Conservation (phyloP, 2,888 invertebrate genomes). For the Cabera pusaria region DNA sequence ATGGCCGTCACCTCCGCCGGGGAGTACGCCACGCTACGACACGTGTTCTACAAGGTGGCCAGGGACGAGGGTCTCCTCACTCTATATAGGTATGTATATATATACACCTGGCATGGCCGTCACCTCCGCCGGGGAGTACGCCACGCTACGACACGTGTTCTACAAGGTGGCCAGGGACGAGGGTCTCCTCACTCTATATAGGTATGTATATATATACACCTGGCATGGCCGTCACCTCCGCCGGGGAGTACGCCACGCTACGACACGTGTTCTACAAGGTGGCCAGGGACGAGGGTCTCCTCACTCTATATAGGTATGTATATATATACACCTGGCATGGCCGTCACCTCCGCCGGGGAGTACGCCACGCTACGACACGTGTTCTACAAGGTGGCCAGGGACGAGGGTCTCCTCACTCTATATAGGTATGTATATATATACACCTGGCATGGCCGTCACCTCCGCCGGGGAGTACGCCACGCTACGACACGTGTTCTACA, state of each 20-base stretch:
- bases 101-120: constrained; percentile 98
- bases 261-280: constrained; percentile 87
- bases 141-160: constrained; percentile 84
- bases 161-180: constrained; percentile 89
- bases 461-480: too few species aligned
- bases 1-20: constrained; percentile 96
- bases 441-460: too few species aligned
- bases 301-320: constrained; percentile 86
- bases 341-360: too few species aligned
- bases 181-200: constrained; percentile 90
- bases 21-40: constrained; percentile 83
- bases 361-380: too few species aligned
- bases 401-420: too few species aligned
- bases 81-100: constrained; percentile 83
- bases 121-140: constrained; percentile 89
- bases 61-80: constrained; percentile 89
- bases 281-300: constrained; percentile 89
- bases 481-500: too few species aligned
- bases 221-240: constrained; percentile 98
- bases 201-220: constrained; percentile 41
- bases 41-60: constrained; percentile 88
- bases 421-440: too few species aligned
- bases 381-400: too few species aligned
- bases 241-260: constrained; percentile 85
- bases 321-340: too few species aligned